Evolutionary conservation across 92 coral and sea anemone species (phyloP).

Genomic region (Epizoanthus stellaris): DNA sequence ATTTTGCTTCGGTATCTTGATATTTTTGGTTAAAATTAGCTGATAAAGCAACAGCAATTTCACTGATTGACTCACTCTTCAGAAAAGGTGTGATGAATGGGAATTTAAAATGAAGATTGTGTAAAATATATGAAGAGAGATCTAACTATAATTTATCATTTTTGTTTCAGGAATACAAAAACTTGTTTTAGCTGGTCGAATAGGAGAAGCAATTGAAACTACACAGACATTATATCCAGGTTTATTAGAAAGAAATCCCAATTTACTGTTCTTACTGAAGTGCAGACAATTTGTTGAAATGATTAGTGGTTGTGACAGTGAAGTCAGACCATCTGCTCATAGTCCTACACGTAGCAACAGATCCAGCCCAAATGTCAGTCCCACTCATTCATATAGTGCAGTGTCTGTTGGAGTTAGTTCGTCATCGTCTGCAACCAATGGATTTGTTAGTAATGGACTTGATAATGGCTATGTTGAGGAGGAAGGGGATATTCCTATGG

Average conservation of each 20-base stretch:
- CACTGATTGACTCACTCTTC: too few relatives aligned
- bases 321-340: constrained; percentile 93
- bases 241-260: constrained; percentile 91
- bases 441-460: constrained; percentile 89
- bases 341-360: constrained; percentile 87
- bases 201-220: constrained; percentile 99
- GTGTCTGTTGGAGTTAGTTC: constrained; percentile 74
- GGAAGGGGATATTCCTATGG: constrained; percentile 88
- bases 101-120: too few relatives aligned
- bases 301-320: constrained; percentile 98
- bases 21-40: too few relatives aligned
- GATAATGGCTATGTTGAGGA: constrained; percentile 91
- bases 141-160: not conserved
- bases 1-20: too few relatives aligned
- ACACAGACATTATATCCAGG: constrained; percentile 98
- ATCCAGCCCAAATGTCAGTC: constrained; percentile 97
- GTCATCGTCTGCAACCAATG: constrained; percentile 82
- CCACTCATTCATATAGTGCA: constrained; percentile 92
- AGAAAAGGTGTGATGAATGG: too few relatives aligned
- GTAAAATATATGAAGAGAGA: not conserved
- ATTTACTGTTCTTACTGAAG: constrained; percentile 88
- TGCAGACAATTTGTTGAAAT: constrained; percentile 99
- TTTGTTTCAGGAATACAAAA: constrained; percentile 90
- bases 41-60: too few relatives aligned
- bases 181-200: constrained; percentile 91